Evolutionary conservation across 2,797 vertebrate genomes (phyloP), one percentile per base, ranked within the genome.

Genomic region (Chrysocyon brachyurus): DNA sequence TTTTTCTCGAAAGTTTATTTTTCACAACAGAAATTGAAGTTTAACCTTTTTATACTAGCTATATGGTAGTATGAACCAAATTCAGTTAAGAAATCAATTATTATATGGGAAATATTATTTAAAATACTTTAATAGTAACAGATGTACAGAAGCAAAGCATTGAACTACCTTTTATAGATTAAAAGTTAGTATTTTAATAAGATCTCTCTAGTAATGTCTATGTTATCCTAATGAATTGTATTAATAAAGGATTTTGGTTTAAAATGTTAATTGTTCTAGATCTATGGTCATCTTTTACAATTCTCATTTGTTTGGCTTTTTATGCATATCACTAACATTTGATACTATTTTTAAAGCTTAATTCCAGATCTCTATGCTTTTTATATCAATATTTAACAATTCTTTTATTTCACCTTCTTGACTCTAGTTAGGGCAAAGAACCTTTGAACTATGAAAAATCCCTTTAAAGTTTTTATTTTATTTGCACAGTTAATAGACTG

Each of bases 1-100:
- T 89, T 15, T 84, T 96, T 75, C 56, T 52, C 26, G 46, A 36
- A 85, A 5, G 14, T 59, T 92, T 85, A 77, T 59, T 96, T 96
- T 94, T 46, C 88, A 6, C 56, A 24, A 81, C 10, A 95, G 87
- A 56, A 33, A 87, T 12, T 75, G 77, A 66, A 89, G 2, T 59
- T 70, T 82, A 66, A 33, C 10, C 10, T 78, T 82, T 64, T 72
- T 46, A 46, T 46, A 46, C 40, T 46, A 46, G 40, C 40, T 46
- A 46, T 8, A 46, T 46, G 40, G 8, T 33, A 36, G 66, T 28
- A 70, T 52, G 63, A 92, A 33, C 9, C 2, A 64, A 9, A 64
- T 72, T 92, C 24, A 63, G 2, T 72, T 94, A 87, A 11, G 17
- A 85, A 57, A 84, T 49, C 83, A 94, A 94, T 61, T 85, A 77